These are phyloP conservation scores for Nautilus pompilius DNA, from an alignment of 1,140 invertebrate species.

Conservation along the genomic window DNA sequence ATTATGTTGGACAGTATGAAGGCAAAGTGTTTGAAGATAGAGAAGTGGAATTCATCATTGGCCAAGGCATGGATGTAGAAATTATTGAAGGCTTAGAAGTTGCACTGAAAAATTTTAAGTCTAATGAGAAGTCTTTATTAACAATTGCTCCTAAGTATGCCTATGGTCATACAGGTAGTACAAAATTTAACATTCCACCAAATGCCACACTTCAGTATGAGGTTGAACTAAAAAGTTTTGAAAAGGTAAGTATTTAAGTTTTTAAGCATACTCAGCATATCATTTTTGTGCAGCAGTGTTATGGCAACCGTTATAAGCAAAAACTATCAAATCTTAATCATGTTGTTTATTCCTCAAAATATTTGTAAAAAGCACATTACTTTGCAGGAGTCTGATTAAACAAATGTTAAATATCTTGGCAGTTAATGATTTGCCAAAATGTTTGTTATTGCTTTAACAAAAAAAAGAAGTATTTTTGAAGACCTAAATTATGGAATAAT, in stretches of 20 bases:
- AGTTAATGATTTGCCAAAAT: no score
- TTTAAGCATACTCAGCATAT: no score
- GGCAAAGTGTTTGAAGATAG: conserved; percentile 69
- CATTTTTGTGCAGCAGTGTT: no score
- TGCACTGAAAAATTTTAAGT: conserved; percentile 79
- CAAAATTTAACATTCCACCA: conserved; percentile 73
- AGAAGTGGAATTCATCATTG: conserved; percentile 79
- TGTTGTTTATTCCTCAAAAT: no score
- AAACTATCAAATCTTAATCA: no score
- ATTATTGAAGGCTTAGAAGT: conserved; percentile 81
- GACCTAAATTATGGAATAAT: no score
- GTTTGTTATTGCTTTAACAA: no score
- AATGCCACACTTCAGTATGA: conserved; percentile 78
- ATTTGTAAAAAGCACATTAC: no score
- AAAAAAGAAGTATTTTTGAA: no score
- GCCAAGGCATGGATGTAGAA: conserved; percentile 75
- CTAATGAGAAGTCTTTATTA: conserved; percentile 75
- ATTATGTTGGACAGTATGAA: conserved; percentile 71
- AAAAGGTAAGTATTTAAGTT: conserved; percentile 67
- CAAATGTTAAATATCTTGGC: no score
- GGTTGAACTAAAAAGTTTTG: conserved; percentile 74
- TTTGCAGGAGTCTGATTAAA: no score
- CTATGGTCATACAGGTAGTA: conserved; percentile 72
- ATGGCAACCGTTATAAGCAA: no score
- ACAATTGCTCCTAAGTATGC: conserved; percentile 74